A percentile compares a stretch with the other conserved stretches of the same genome.
phyloP scores from a whole-genome alignment of 2,797 vertebrate species.

The Aplochiton taeniatus region DNA sequence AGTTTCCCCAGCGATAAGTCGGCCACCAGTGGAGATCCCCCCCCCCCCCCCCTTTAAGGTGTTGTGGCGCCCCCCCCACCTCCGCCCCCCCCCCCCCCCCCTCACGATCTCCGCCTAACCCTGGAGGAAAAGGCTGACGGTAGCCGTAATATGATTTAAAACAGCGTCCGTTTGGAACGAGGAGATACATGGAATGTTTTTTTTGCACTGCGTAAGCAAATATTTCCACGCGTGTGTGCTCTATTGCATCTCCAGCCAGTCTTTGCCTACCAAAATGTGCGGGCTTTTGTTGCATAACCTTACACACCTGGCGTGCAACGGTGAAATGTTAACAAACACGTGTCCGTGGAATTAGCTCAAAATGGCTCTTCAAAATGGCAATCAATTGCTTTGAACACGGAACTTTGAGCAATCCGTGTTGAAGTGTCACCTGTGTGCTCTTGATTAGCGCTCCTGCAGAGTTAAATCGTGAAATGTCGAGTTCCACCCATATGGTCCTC shows the following conservation, averaged over 20 bases:
- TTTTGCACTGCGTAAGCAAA: conserved; percentile 47
- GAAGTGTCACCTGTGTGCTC: conserved; percentile 23
- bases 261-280: too few relatives aligned
- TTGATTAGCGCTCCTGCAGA: conserved; percentile 38
- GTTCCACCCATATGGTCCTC: conserved; percentile 32
- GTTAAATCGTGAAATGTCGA: conserved; percentile 17
- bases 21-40: neutral
- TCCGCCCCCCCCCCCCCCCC: conserved; percentile 8
- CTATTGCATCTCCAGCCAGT: neutral
- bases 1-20: conserved; percentile 29
- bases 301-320: too few relatives aligned
- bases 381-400: too few relatives aligned
- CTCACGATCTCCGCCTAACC: neutral
- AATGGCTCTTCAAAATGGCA: too few relatives aligned
- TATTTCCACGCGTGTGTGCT: conserved; percentile 32
- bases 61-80: conserved; percentile 22
- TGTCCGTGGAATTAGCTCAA: too few relatives aligned
- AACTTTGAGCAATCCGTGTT: neutral
- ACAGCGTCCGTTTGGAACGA: conserved; percentile 46
- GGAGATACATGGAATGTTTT: conserved; percentile 28
- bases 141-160: conserved; percentile 53
- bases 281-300: too few relatives aligned
- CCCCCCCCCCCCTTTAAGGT: conserved; percentile 12
- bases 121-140: conserved; percentile 56
- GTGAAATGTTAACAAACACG: too few relatives aligned